Evolutionary conservation across 1,140 invertebrate species (phyloP), one percentile per base, ranked within the genome.

Genomic region (Aphelinus certus): DNA sequence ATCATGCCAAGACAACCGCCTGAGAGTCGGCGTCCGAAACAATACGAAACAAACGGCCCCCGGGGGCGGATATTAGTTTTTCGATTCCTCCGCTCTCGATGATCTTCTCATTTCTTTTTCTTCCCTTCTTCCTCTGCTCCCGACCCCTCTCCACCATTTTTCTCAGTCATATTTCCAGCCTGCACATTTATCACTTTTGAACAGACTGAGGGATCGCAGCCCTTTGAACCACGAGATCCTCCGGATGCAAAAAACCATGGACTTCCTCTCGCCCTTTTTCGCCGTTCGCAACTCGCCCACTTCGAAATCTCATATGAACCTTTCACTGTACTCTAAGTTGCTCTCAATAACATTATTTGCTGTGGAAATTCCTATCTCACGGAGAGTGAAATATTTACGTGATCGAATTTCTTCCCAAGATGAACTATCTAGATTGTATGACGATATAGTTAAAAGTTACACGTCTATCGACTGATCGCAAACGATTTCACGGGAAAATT

Each of bases 31-130:
- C 74, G 81, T 80, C 81, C 84, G 81, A 86, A 86, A 86, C 85
- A 86, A 86, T 86, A 78, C 84, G 83, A 86, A 86, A 86, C 84
- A 86, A 86, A 86, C 84, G 83, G 83, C 82, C 81, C 76, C 77
- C 81, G 77, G 81, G 43, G 81, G 81, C 85, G 84, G 84, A 86
- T 86, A 86, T 86, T 86, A 86, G 84, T 86, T 86, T 86, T 86
- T 86, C 84, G 84, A 85, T 85, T 84, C 75, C 79, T 85, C 82
- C 76, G 83, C 79, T 79, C 77, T 77, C 71, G 58, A 26, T 26
- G 26, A 26, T 49, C 68, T 57, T 9, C 57, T 63, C 60, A 48
- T 26, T 49, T 42, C 55, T 49, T 64, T 42, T 60, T 62, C 72
- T 69, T 76, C 78, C 26, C 73, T 71, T 73, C 69, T 73, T 73